Conservation (phyloP, 1,140 invertebrate species). For the Steinernema khuongi region DNA sequence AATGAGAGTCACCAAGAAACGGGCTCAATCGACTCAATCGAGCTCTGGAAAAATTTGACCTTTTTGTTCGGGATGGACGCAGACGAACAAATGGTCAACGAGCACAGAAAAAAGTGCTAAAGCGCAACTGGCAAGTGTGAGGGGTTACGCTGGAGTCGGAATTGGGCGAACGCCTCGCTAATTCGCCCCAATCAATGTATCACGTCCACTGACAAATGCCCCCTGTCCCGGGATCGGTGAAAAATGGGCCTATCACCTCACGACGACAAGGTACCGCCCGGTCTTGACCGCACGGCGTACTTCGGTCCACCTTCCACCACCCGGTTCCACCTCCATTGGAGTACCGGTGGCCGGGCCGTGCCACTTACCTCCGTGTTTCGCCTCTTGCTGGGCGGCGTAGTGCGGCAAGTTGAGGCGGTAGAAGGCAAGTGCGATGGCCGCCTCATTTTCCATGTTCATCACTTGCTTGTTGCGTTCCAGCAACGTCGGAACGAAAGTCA, state of each 20-base stretch:
- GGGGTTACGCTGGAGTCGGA: background rate
- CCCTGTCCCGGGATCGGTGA: background rate
- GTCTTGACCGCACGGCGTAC: background rate
- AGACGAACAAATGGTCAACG: background rate
- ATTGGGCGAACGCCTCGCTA: conserved; percentile 7
- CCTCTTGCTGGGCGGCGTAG: background rate
- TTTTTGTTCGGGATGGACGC: background rate
- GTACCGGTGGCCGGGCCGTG: too few species aligned
- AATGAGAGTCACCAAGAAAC: background rate
- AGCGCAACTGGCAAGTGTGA: conserved; percentile 7
- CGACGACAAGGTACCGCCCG: background rate
- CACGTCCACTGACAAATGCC: background rate
- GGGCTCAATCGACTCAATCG: background rate
- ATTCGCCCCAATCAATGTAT: background rate
- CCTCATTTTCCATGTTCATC: conserved; percentile 7
- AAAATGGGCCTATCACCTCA: background rate
- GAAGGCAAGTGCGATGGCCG: background rate
- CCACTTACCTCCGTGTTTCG: background rate
- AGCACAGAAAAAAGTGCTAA: background rate
- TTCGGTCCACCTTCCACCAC: background rate
- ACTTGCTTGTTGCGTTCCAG: conserved; percentile 10
- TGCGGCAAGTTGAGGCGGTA: background rate
- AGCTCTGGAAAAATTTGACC: background rate
- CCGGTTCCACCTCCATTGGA: too few species aligned
- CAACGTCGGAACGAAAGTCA: conserved; percentile 6